These are phyloP conservation scores for Merops nubicus DNA, from an alignment of 2,113 vertebrate genomes.

Conservation along the genomic window DNA sequence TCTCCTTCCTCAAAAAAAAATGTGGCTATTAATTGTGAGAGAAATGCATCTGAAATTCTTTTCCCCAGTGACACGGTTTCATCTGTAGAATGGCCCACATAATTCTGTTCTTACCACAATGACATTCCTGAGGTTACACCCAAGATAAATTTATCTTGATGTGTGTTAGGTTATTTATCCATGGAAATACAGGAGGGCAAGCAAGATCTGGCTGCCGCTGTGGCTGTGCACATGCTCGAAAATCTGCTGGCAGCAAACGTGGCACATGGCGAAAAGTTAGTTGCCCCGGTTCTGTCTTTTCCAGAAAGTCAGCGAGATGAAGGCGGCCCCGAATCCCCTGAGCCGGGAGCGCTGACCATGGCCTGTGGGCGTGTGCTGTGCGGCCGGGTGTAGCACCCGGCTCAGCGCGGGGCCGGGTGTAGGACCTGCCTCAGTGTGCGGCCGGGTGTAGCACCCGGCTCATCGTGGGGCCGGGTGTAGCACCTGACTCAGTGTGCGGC, in stretches of 20 bases:
- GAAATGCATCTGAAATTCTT: not conserved
- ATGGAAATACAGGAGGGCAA: not conserved
- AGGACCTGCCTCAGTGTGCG: no score
- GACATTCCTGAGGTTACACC: not conserved
- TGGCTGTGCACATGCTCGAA: not conserved
- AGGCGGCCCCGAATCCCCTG: not conserved
- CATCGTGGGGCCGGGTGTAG: no score
- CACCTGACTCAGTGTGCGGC: no score
- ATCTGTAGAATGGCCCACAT: not conserved
- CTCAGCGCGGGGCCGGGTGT: no score
- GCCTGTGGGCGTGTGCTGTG: not conserved
- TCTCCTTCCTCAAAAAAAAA: not conserved
- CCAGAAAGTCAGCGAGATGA: not conserved
- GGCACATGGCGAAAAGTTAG: not conserved
- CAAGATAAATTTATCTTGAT: conserved; percentile 20
- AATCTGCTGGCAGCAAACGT: conserved; percentile 2
- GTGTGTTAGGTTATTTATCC: not conserved
- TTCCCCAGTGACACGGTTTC: not conserved
- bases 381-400: accelerated
- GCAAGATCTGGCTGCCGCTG: not conserved
- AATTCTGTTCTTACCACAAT: not conserved
- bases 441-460: no score
- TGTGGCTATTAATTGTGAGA: not conserved
- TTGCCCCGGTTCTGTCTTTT: conserved; percentile 61
- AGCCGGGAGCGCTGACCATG: accelerated